Evolutionary conservation across 2,113 vertebrate species (phyloP).

Genomic region (Monarcha castaneiventris): DNA sequence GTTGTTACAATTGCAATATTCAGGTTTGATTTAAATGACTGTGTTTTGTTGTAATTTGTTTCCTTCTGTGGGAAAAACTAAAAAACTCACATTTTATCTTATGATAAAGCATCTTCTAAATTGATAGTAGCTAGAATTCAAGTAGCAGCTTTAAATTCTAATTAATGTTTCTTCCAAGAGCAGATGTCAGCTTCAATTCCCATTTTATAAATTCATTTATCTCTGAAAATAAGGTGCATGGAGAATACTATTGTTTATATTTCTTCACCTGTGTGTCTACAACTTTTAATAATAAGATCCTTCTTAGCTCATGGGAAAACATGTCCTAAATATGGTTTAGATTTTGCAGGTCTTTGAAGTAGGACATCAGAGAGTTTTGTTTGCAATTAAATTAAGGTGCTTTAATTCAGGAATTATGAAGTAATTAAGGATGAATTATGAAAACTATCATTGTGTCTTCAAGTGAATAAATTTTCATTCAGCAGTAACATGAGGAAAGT

Average conservation of each 20-base stretch:
- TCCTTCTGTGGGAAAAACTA: neutral
- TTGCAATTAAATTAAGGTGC: constrained; percentile 25
- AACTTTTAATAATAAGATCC: neutral
- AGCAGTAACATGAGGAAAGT: neutral
- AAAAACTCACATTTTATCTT: neutral
- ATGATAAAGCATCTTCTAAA: neutral
- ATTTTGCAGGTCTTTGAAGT: neutral
- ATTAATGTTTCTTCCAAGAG: neutral
- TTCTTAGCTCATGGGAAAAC: neutral
- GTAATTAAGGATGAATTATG: constrained; percentile 20
- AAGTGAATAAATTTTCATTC: constrained; percentile 29
- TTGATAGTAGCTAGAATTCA: neutral
- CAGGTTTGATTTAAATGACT: neutral
- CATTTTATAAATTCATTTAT: constrained; percentile 35
- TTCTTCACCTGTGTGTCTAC: neutral
- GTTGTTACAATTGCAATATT: neutral
- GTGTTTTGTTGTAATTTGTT: neutral
- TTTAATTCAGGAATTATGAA: constrained; percentile 12
- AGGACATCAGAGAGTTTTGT: constrained; percentile 19
- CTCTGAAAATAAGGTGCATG: neutral
- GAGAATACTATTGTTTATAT: constrained; percentile 3
- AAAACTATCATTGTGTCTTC: constrained; percentile 33
- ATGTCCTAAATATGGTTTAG: neutral
- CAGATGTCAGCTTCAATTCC: constrained; percentile 26
- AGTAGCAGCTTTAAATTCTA: neutral